Evolutionary conservation across 2,113 vertebrate genomes (phyloP).

Genomic region (Gobius niger): DNA sequence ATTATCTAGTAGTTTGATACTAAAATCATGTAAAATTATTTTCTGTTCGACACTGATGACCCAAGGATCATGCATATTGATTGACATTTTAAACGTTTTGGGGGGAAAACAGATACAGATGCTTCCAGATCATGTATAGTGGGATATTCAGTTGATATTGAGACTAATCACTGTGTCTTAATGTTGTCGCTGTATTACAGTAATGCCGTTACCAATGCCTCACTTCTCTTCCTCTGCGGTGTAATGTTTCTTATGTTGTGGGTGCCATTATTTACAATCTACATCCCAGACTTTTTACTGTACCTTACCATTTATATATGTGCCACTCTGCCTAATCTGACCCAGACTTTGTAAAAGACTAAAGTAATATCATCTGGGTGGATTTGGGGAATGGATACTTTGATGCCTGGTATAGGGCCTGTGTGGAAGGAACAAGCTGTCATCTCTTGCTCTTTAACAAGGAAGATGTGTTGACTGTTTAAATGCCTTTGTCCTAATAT

Average conservation of each 20-base stretch:
- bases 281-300: slow-evolving; percentile 63
- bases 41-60: too few species aligned
- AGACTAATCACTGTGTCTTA: slow-evolving; percentile 43
- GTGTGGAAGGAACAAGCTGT: slow-evolving; percentile 40
- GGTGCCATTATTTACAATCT: slow-evolving; percentile 51
- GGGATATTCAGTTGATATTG: slow-evolving; percentile 30
- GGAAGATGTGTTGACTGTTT: slow-evolving; percentile 54
- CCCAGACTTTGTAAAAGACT: slow-evolving; percentile 34
- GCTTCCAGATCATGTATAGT: slow-evolving; percentile 25
- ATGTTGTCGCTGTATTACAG: slow-evolving; percentile 40
- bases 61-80: too few species aligned
- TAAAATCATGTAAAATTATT: too few species aligned
- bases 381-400: slow-evolving; percentile 55
- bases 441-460: slow-evolving; percentile 59
- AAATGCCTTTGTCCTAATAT: slow-evolving; percentile 59
- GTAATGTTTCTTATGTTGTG: slow-evolving; percentile 42
- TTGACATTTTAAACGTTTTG: too few species aligned
- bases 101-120: slow-evolving; percentile 25
- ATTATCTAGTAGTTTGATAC: background rate
- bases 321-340: slow-evolving; percentile 26
- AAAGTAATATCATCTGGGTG: slow-evolving; percentile 47
- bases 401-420: slow-evolving; percentile 29
- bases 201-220: background rate
- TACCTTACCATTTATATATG: slow-evolving; percentile 41
- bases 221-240: slow-evolving; percentile 6